Conservation (phyloP, 2,797 vertebrate genomes). For the Otus scops region DNA sequence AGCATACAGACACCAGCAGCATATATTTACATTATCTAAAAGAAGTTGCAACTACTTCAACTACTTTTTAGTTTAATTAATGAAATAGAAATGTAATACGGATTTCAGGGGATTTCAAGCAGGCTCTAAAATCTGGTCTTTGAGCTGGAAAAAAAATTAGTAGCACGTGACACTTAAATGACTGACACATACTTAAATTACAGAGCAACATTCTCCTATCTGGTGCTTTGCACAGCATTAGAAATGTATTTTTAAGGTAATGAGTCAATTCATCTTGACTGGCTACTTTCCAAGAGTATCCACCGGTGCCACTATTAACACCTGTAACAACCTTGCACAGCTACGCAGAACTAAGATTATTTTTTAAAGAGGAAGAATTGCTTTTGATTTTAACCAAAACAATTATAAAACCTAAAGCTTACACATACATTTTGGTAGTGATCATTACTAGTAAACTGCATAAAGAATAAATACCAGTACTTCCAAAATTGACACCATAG, state of each 20-base stretch:
- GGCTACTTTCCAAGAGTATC: background rate
- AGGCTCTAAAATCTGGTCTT: background rate
- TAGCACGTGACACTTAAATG: background rate
- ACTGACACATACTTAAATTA: background rate
- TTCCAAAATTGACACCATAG: background rate
- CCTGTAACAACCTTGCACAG: background rate
- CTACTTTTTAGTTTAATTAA: background rate
- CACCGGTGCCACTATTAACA: background rate
- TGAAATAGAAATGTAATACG: background rate
- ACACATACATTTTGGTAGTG: background rate
- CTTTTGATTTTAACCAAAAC: conserved; percentile 3
- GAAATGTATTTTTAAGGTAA: background rate
- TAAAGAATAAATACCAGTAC: conserved; percentile 15
- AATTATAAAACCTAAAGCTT: background rate
- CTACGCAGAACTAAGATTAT: background rate
- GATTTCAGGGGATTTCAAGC: background rate
- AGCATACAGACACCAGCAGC: background rate
- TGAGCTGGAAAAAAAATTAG: background rate
- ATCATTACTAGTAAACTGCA: background rate
- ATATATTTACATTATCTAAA: background rate
- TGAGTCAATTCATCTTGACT: background rate
- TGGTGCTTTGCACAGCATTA: background rate
- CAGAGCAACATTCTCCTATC: background rate
- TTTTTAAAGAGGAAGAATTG: background rate
- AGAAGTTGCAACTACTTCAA: background rate